Base-by-base conservation (phyloP, 2,113 vertebrate genomes). In the Melanotaenia duboulayi region DNA sequence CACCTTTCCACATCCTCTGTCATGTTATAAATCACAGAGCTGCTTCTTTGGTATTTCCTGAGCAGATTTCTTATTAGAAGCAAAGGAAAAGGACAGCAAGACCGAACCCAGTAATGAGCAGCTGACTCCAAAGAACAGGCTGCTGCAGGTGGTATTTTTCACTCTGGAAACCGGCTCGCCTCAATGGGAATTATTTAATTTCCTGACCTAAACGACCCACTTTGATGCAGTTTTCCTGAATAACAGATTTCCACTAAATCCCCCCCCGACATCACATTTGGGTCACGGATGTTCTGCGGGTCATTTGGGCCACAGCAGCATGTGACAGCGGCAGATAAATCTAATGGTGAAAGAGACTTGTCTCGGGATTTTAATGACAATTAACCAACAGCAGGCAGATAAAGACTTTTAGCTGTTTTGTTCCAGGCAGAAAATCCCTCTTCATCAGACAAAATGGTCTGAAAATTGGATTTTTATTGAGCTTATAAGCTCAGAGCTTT, bases 351-450 rank as follows among this genome's bases (percentile, higher is more conserved):
- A 32, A 40, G 55, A 79, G 71, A 82, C 63, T 59, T 14, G 81
- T 82, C 78, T 89, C 69, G 77, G 89, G 84, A 90, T 85, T 84
- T 73, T 63, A 84, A 63, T 86, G 89, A 84, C 83, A 88, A 88
- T 88, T 85, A 81, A 78, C 81, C 71, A 84, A 81, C 79, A 88
- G 70, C 63, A 69, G 71, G 55, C 58, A 78, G 76, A 90, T 90
- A 86, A 87, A 87, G 73, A 82, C 85, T 80, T 91, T 84, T 35
- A 35, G 32, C 32, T 78, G 81, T 48, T 91, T 90, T 83, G 80
- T 89, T 84, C 81, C 65, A 74, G 82, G 69, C 56, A 23, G 56
- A 67, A 91, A 91, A 90, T 91, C 84, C 84, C 51, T 35, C 32
- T 35, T 82, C 84, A 90, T 91, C 81, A 85, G 54, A 83, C 86